Base-by-base conservation (phyloP, 2,888 invertebrate species). In the Geophilus truncorum region DNA sequence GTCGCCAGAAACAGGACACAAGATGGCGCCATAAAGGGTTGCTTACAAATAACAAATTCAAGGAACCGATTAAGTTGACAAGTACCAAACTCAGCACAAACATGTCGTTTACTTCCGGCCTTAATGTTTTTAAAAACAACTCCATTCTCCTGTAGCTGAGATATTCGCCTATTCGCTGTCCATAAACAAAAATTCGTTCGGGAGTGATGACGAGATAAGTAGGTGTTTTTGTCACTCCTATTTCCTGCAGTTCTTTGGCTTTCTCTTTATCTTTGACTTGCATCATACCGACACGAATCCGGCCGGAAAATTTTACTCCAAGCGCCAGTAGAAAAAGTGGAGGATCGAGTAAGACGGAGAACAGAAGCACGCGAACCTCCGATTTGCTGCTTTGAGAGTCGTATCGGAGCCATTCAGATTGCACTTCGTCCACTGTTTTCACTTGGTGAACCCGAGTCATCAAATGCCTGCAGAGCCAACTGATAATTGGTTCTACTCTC, bases 81-180 rank as follows among this genome's bases (percentile, higher is more conserved):
- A 88, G 80, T 21, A 88, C 83, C 45, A 90, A 85, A 83, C 87
- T 88, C 77, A 87, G 84, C 10, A 89, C 84, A 84, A 89, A 89
- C 15, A 89, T 85, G 84, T 90, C 90, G 85, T 89, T 89, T 82
- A 88, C 86, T 84, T 89, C 89, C 1, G 90, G 90, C 82, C 88
- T 87, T 3, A 89, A 84, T 40, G 86, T 86, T 82, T 87, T 86
- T 28, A 90, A 84, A 83, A 88, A 88, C 25, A 86, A 83, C 83
- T 88, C 87, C 87, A 89, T 86, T 3, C 87, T 85, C 77, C 84
- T 83, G 84, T 87, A 89, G 80, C 86, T 88, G 80, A 87, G 85
- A 79, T 86, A 85, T 84, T 89, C 89, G 0, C 87, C 87, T 77
- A 84, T 84, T 21, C 85, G 84, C 9, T 82, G 82, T 0, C 89